phyloP scores from a whole-genome alignment of 2,797 vertebrate genomes.

The Amniataba percoides region DNA sequence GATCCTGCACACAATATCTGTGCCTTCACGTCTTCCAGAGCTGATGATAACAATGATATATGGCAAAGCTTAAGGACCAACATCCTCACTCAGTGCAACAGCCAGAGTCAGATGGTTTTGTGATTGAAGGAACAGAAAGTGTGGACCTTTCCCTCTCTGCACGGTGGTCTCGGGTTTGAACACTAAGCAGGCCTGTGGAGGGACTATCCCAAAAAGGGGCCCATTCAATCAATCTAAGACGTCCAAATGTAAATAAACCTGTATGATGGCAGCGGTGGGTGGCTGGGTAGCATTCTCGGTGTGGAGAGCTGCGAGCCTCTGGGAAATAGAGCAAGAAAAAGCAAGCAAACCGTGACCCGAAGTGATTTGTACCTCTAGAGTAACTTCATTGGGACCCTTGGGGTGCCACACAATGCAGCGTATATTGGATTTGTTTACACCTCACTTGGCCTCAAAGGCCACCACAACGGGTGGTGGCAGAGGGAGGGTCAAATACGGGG shows the following conservation, averaged over 20 bases:
- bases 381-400: slow-evolving; percentile 77
- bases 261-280: slow-evolving; percentile 60
- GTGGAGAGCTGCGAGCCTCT: slow-evolving; percentile 32
- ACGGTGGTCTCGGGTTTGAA: slow-evolving; percentile 74
- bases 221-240: slow-evolving; percentile 78
- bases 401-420: slow-evolving; percentile 78
- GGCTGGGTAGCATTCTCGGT: slow-evolving; percentile 43
- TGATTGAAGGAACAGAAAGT: slow-evolving; percentile 52
- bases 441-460: slow-evolving; percentile 85
- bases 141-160: slow-evolving; percentile 47
- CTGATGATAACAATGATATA: slow-evolving; percentile 40
- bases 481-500: slow-evolving; percentile 75
- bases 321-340: slow-evolving; percentile 76
- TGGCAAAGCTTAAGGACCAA: slow-evolving; percentile 17
- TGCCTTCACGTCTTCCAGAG: slow-evolving; percentile 5
- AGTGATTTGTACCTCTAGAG: slow-evolving; percentile 79
- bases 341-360: slow-evolving; percentile 78
- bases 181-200: slow-evolving; percentile 75
- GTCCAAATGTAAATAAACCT: slow-evolving; percentile 81
- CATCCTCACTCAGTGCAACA: slow-evolving; percentile 20
- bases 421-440: slow-evolving; percentile 87
- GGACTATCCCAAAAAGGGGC: slow-evolving; percentile 64
- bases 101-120: slow-evolving; percentile 17
- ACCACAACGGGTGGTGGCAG: slow-evolving; percentile 72
- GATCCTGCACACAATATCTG: not conserved